phyloP scores from a whole-genome alignment of 1,140 invertebrate genomes.

The Drosophila busckii region DNA sequence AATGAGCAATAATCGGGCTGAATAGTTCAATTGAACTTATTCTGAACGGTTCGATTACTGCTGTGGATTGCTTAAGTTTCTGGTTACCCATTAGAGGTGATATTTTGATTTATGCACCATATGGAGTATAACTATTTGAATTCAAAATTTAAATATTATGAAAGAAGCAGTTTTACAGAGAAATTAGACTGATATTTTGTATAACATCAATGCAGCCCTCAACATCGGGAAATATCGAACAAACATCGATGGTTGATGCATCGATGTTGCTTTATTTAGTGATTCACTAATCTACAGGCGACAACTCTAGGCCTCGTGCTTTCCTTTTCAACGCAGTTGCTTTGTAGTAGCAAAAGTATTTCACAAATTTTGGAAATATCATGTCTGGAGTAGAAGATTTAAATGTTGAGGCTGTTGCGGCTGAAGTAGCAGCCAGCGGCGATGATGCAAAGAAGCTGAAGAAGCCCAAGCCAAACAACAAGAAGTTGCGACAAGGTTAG shows the following conservation, averaged over 20 bases:
- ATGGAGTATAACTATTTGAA: no score
- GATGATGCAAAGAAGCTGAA: constrained; percentile 73
- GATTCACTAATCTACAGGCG: not conserved
- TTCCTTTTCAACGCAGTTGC: constrained; percentile 32
- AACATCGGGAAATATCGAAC: no score
- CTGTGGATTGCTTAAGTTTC: no score
- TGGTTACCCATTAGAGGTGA: not conserved
- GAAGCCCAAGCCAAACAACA: constrained; percentile 78
- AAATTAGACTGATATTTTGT: no score
- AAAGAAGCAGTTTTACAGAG: no score
- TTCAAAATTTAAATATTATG: no score
- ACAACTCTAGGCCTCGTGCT: constrained; percentile 39
- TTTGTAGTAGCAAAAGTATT: constrained; percentile 23
- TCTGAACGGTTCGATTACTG: no score
- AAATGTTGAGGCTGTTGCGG: constrained; percentile 34
- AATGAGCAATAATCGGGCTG: not conserved
- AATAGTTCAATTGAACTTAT: no score
- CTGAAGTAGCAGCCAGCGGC: constrained; percentile 18
- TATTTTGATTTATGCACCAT: not conserved
- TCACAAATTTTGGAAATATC: constrained; percentile 9
- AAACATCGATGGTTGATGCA: no score
- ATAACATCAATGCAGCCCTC: no score
- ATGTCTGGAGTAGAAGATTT: constrained; percentile 59
- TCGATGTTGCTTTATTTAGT: no score
- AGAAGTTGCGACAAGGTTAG: constrained; percentile 76